Evolutionary conservation across 2,113 vertebrate genomes (phyloP), one percentile per base, ranked within the genome.

Genomic region (Sturnus vulgaris): DNA sequence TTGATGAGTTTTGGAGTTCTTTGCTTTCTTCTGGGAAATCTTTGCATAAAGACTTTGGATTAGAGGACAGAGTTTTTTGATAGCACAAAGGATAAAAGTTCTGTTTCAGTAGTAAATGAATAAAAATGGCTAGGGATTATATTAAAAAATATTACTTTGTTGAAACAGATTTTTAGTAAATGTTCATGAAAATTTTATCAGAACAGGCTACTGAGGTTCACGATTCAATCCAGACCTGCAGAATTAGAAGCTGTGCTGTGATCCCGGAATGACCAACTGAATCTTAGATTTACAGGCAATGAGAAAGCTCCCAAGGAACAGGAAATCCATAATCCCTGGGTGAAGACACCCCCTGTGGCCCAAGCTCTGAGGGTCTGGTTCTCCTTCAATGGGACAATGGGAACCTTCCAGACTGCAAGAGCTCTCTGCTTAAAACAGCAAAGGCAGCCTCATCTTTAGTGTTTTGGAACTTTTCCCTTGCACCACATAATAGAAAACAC

Each of bases 391-490:
- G 19, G 31, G 19, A 27, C 19, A 50, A 5, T 2, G 5, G 12
- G 3, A 73, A 5, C 28, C 46, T 76, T 42, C 47, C 71, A 46
- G 49, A 50, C 1, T 22, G 11, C 31, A 53, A 65, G 52, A 19
- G 16, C 25, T 66, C 33, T 57, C 3, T 55, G n/a, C 33, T n/a
- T 39, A 25, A 68, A 88, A 37, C 15, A 53, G 69, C 75, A 78
- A 70, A 18, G 5, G 19, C 33, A 59, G 31, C 0, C 0, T 7
- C 17, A 7, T 9, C 46, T 12, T 53, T 23, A 22, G 24, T 39
- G 42, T 6, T 77, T 37, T 40, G 30, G 63, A 76, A 39, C 61
- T 46, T 30, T 14, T 14, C 5, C 14, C 30, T n/a, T 56, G 8
- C 18, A 57, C 6, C 44, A 15, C 4, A 10, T 14, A 46, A 55